These are phyloP conservation scores for Crossocerus cetratus DNA, from an alignment of 2,888 invertebrate genomes.

Conservation along the genomic window DNA sequence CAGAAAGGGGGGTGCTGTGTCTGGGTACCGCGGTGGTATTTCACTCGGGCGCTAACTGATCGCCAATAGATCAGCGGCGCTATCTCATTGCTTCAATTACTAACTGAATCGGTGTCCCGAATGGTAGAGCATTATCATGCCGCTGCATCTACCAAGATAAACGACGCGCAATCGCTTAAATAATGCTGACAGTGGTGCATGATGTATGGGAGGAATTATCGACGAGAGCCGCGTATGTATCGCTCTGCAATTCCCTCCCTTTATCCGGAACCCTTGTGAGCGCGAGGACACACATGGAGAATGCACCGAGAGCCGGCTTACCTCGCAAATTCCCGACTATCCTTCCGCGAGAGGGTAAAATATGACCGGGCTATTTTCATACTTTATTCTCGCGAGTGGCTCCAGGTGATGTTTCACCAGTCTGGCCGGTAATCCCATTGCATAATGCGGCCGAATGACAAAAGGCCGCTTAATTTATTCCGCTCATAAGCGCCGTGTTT, in stretches of 20 bases:
- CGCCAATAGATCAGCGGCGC: too few relatives aligned
- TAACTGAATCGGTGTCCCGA: too few relatives aligned
- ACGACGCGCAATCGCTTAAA: slow-evolving; percentile 44
- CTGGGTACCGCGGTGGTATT: too few relatives aligned
- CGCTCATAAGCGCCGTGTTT: slow-evolving; percentile 47
- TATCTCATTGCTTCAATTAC: too few relatives aligned
- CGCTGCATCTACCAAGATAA: slow-evolving; percentile 16
- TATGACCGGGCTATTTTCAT: neutral
- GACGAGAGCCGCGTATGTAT: slow-evolving; percentile 25
- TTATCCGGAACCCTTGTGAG: too few relatives aligned
- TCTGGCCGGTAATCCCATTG: neutral
- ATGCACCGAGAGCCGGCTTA: neutral
- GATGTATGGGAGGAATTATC: slow-evolving; percentile 22
- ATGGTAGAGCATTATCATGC: neutral
- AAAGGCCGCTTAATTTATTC: slow-evolving; percentile 41
- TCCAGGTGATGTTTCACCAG: neutral
- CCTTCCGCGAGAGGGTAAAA: neutral
- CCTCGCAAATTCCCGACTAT: neutral
- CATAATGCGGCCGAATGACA: neutral
- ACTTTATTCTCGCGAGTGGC: neutral
- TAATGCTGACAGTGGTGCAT: slow-evolving; percentile 32
- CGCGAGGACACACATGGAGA: too few relatives aligned
- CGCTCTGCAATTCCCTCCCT: neutral
- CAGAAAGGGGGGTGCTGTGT: too few relatives aligned
- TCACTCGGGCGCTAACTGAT: too few relatives aligned